Base-by-base conservation (phyloP, 2,113 vertebrate genomes). In the Bostrychus sinensis region DNA sequence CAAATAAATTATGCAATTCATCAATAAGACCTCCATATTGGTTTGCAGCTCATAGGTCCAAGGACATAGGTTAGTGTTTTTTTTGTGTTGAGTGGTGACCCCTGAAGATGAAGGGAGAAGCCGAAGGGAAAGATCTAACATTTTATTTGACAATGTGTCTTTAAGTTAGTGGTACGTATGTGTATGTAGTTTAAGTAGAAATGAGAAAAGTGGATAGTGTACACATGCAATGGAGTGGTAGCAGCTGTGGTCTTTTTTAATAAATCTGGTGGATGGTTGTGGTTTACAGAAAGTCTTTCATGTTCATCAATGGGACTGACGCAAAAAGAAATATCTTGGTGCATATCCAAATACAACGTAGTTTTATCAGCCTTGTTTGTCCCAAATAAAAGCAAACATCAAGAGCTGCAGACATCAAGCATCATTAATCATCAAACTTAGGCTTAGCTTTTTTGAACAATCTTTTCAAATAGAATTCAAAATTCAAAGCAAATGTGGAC, bases 381-480 rank as follows among this genome's bases (percentile, higher is more conserved):
- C 48, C 48, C 48, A 13, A 28, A 28, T 51, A 51, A 51, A n/a
- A 51, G 25, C 25, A 28, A 51, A 51, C 48, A 51, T 51, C 23
- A 51, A 51, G 48, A 51, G 48, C 25, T 7, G 48, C 6, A 16
- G 12, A 51, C 14, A 51, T 51, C 48, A 51, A 51, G 14, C 6
- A 3, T n/a, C 12, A 50, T 50, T 26, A 26, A 26, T 50, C 12
- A 50, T 50, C 46, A 50, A n/a, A 46, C 43, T 13, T 20, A 20
- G 17, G 9, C 7, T 7, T 11, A 23, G 20, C 43, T 46, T 46
- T 50, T n/a, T 50, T 28, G 5, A 26, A 16, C 5, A 14, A 16
- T 50, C 12, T 28, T 26, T 51, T 51, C 45, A 48, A 48, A 48
- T 48, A 25, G 45, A 48, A 48, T 51, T 23, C 48, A n/a, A 7